Conservation (phyloP, 1,140 invertebrate genomes). For the Neelides sp. region DNA sequence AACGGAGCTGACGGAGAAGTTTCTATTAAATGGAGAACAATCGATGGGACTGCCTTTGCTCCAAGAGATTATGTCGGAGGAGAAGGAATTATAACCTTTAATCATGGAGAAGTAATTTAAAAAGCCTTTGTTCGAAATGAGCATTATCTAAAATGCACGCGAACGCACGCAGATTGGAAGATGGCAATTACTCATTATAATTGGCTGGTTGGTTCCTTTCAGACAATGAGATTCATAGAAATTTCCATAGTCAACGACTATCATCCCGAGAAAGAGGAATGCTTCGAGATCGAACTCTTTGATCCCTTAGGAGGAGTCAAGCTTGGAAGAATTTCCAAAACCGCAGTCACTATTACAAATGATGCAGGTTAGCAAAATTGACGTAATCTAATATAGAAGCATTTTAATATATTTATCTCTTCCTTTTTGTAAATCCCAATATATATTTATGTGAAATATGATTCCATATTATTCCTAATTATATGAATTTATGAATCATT, state of each 20-base stretch:
- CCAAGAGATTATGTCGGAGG: conserved; percentile 44
- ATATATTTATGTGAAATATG: not conserved
- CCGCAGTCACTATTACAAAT: conserved; percentile 50
- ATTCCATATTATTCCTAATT: not conserved
- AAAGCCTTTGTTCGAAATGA: not conserved
- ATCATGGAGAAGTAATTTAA: conserved; percentile 41
- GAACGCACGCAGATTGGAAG: no score
- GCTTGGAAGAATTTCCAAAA: conserved; percentile 43
- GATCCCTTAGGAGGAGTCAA: conserved; percentile 42
- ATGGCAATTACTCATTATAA: no score
- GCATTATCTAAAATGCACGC: not conserved
- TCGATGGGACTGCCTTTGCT: conserved; percentile 44
- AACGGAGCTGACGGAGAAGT: conserved; percentile 47
- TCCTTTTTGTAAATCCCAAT: not conserved
- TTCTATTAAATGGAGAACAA: conserved; percentile 43
- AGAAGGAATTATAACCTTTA: conserved; percentile 42
- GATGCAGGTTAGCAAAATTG: conserved; percentile 40
- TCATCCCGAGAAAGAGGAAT: conserved; percentile 49
- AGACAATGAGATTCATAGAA: conserved; percentile 38
- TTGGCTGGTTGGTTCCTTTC: conserved; percentile 12
- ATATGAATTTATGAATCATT: not conserved
- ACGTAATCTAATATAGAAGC: not conserved
- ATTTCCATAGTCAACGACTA: conserved; percentile 47
- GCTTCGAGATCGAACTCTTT: conserved; percentile 45
- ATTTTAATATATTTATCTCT: conserved; percentile 1